Evolutionary conservation across 1,140 invertebrate genomes (phyloP).

Genomic region (Diorhabda sublineata): DNA sequence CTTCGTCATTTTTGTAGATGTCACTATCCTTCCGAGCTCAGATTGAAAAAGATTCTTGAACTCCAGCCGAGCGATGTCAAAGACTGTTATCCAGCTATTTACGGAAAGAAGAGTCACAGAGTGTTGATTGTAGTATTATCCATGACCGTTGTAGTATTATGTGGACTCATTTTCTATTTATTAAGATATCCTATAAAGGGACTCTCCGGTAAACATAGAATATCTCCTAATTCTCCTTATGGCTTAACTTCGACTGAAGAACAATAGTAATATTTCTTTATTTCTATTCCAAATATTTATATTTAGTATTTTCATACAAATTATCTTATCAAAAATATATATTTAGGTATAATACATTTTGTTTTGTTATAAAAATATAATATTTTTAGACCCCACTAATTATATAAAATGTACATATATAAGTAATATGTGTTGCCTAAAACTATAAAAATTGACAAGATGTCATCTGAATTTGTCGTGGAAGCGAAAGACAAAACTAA

Average conservation of each 20-base stretch:
- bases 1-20: neutral
- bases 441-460: no score
- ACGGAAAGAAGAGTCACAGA: conserved; percentile 33
- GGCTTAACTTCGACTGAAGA: conserved; percentile 18
- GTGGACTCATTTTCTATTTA: conserved; percentile 38
- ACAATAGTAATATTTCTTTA: neutral
- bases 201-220: conserved; percentile 12
- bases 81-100: conserved; percentile 35
- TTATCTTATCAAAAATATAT: no score
- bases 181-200: conserved; percentile 32
- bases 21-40: conserved; percentile 1
- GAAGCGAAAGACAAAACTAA: no score
- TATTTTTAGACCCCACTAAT: no score
- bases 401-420: no score
- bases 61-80: conserved; percentile 28
- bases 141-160: conserved; percentile 29
- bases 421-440: no score
- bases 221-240: conserved; percentile 41
- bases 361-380: no score
- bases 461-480: no score
- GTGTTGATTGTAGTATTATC: conserved; percentile 34
- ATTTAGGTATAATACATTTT: no score
- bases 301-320: no score
- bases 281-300: no score
- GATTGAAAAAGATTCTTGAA: conserved; percentile 30